A percentile compares a stretch with the other conserved stretches of the same genome.
Conservation (phyloP, 1,140 invertebrate genomes). For the Teleopsis dalmanni region DNA sequence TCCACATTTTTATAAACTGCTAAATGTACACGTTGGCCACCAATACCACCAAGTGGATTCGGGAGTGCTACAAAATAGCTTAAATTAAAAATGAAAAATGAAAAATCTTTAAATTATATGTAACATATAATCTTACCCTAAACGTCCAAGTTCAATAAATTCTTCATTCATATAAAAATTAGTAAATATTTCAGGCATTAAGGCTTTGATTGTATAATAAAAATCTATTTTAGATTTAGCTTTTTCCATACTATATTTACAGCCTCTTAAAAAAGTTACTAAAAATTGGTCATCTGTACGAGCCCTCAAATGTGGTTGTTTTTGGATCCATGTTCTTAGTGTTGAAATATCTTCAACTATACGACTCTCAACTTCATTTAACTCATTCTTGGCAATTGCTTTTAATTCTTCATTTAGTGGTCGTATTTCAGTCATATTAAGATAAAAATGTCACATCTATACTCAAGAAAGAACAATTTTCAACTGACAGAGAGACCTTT, state of each 20-base stretch:
- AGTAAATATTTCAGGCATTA: conserved; percentile 48
- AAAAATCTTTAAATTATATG: background rate
- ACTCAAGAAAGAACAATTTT: background rate
- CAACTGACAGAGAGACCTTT: conserved; percentile 2
- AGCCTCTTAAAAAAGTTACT: conserved; percentile 52
- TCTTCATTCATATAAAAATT: conserved; percentile 13
- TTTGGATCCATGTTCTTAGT: conserved; percentile 52
- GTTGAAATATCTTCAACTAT: conserved; percentile 45
- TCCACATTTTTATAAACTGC: conserved; percentile 40
- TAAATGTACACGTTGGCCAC: conserved; percentile 44
- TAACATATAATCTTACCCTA: background rate
- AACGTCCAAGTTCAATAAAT: background rate
- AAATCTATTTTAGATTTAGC: conserved; percentile 55
- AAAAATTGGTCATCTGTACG: conserved; percentile 51
- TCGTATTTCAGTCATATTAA: conserved; percentile 6
- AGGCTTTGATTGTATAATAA: conserved; percentile 50
- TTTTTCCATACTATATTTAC: conserved; percentile 57
- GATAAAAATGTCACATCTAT: background rate
- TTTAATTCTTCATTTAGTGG: conserved; percentile 10
- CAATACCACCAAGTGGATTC: conserved; percentile 29
- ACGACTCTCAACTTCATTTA: conserved; percentile 44
- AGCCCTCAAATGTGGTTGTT: conserved; percentile 50
- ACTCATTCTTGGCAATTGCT: conserved; percentile 34
- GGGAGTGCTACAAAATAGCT: conserved; percentile 19
- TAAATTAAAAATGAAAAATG: background rate